Percentiles rank a stretch among this genome's conserved stretches.
Conservation (phyloP, 2,888 invertebrate species). For the Brachypalpus laphriformis region DNA sequence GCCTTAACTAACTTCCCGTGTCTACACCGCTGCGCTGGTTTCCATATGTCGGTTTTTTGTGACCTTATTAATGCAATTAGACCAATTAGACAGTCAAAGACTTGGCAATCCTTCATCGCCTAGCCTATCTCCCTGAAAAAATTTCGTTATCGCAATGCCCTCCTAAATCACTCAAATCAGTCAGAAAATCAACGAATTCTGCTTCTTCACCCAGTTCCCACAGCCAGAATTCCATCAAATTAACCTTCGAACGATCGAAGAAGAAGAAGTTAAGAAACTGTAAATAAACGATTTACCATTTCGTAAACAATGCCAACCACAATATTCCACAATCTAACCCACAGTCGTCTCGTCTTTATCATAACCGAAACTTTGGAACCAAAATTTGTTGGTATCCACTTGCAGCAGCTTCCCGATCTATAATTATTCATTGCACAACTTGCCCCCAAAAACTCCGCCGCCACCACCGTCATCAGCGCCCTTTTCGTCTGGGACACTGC, state of each 20-base stretch:
- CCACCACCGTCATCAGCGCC: slow-evolving; percentile 1
- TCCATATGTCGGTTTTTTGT: no score
- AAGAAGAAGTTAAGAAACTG: slow-evolving; percentile 37
- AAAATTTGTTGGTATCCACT: slow-evolving; percentile 60
- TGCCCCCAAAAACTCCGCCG: slow-evolving; percentile 40
- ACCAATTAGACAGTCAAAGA: no score
- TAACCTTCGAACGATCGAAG: slow-evolving; percentile 21
- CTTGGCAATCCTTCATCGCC: no score
- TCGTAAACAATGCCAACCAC: slow-evolving; percentile 63
- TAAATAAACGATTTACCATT: slow-evolving; percentile 66
- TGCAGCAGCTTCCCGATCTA: slow-evolving; percentile 52
- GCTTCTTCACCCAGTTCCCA: slow-evolving; percentile 46
- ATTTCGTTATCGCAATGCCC: not conserved
- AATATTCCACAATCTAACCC: slow-evolving; percentile 60
- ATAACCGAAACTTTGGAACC: slow-evolving; percentile 44
- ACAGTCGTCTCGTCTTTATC: slow-evolving; percentile 54
- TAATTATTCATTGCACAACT: slow-evolving; percentile 70
- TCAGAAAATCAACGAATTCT: not conserved
- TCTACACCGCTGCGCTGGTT: no score
- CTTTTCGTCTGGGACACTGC: not conserved
- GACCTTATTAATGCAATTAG: no score
- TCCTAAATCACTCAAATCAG: slow-evolving; percentile 52
- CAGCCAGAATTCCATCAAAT: slow-evolving; percentile 26
- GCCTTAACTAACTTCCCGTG: no score
- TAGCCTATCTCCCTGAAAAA: not conserved